Conservation (phyloP, 2,113 vertebrate species). For the Malurus cyaneus region DNA sequence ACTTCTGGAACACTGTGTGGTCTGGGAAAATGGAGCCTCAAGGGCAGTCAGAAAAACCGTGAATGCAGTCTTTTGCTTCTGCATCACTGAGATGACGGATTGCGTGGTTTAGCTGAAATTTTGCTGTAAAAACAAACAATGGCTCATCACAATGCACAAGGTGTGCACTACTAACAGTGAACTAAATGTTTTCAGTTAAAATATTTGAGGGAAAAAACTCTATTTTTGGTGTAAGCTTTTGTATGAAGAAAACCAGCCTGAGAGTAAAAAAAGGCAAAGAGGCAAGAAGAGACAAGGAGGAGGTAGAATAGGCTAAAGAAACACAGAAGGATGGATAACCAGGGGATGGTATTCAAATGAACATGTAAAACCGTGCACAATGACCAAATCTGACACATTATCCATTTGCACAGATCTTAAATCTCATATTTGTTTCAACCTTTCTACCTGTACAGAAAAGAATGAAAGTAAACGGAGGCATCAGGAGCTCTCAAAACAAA, state of each 20-base stretch:
- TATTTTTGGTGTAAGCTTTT: neutral
- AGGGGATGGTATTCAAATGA: neutral
- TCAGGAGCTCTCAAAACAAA: neutral
- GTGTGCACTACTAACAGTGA: neutral
- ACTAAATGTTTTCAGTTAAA: neutral
- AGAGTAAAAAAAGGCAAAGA: neutral
- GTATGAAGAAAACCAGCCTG: neutral
- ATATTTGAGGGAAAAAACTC: neutral
- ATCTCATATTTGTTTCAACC: neutral
- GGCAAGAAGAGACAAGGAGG: neutral
- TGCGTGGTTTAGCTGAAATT: neutral
- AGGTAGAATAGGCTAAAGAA: neutral
- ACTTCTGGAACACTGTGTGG: slow-evolving; percentile 54
- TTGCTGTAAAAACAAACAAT: slow-evolving; percentile 55
- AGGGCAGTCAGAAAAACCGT: slow-evolving; percentile 50
- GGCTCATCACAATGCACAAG: neutral
- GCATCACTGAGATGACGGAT: slow-evolving; percentile 23
- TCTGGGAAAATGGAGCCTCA: slow-evolving; percentile 38
- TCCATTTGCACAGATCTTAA: neutral
- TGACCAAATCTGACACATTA: neutral
- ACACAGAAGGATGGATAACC: neutral
- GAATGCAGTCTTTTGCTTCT: slow-evolving; percentile 29
- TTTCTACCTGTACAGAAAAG: neutral
- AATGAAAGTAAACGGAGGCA: neutral
- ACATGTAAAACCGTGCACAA: neutral